Evolutionary conservation across 2,888 invertebrate species (phyloP).

Genomic region (Deilephila elpenor): DNA sequence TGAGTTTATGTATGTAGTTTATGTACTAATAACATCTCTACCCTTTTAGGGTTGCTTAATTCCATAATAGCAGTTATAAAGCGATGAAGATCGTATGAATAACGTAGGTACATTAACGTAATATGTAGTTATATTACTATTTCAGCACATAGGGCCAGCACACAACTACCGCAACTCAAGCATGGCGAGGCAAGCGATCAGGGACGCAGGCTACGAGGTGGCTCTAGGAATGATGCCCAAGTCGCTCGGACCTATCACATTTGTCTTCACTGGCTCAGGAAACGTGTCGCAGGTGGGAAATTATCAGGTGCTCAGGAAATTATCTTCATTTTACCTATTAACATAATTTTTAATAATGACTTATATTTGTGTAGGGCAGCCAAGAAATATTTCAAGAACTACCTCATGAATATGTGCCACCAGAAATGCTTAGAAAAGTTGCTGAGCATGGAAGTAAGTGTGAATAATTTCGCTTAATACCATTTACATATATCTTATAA

Average conservation of each 20-base stretch:
- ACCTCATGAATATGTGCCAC: slow-evolving; percentile 98
- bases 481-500: no score
- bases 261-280: slow-evolving; percentile 99
- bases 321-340: background rate
- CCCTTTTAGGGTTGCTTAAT: no score
- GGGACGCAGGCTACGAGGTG: slow-evolving; percentile 99
- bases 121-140: slow-evolving; percentile 31
- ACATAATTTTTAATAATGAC: background rate
- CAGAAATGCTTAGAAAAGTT: slow-evolving; percentile 97
- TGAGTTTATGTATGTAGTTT: no score
- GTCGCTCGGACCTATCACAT: slow-evolving; percentile 98
- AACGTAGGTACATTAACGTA: no score
- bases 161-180: slow-evolving; percentile 99
- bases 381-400: slow-evolving; percentile 98
- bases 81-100: no score
- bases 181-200: slow-evolving; percentile 98
- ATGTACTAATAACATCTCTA: no score
- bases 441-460: slow-evolving; percentile 97
- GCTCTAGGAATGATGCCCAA: slow-evolving; percentile 98
- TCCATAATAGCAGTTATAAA: no score
- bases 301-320: no score
- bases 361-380: slow-evolving; percentile 84
- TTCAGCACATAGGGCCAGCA: slow-evolving; percentile 97
- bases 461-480: background rate
- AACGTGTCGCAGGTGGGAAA: slow-evolving; percentile 96